Evolutionary conservation across 2,888 invertebrate genomes (phyloP).

Genomic region (Patella ulyssiponensis): DNA sequence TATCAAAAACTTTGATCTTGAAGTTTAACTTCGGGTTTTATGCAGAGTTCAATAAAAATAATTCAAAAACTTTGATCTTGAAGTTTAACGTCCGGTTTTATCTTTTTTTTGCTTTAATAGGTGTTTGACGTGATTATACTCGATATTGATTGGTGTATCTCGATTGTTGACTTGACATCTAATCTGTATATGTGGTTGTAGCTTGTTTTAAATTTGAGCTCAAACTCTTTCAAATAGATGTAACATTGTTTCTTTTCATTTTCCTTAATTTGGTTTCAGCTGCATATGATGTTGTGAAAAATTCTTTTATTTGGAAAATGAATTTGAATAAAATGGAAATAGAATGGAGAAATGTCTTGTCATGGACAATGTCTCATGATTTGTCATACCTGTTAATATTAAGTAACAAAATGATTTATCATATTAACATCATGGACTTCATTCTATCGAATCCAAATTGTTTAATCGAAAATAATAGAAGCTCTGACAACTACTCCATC

Average conservation of each 20-base stretch:
- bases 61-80: no score
- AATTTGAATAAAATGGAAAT: constrained; percentile 16
- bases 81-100: no score
- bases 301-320: not conserved
- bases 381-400: constrained; percentile 28
- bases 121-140: no score
- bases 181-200: no score
- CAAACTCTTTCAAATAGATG: not conserved
- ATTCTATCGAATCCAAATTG: constrained; percentile 17
- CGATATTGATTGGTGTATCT: no score
- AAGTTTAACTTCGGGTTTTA: no score
- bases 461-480: not conserved
- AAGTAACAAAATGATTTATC: constrained; percentile 25
- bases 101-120: no score
- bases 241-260: not conserved
- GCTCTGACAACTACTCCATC: not conserved
- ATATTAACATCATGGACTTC: constrained; percentile 27
- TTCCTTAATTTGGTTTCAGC: not conserved
- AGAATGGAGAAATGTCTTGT: constrained; percentile 1
- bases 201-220: no score
- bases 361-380: constrained; percentile 36
- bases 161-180: no score
- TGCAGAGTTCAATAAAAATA: not conserved
- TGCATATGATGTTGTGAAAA: not conserved
- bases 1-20: no score